Conservation (phyloP, 2,888 invertebrate genomes). For the Drosophila gaucha region DNA sequence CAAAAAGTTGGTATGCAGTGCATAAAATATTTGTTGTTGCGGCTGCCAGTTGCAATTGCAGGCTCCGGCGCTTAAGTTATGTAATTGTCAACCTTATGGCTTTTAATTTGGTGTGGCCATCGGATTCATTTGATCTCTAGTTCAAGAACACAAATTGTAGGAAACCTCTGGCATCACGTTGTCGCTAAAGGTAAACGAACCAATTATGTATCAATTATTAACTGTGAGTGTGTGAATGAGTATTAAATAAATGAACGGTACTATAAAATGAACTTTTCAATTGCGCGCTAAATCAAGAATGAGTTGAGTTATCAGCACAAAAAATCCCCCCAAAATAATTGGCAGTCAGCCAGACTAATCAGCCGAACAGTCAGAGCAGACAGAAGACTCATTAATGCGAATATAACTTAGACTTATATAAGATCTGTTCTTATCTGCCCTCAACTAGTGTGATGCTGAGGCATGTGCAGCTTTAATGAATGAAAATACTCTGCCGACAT, state of each 20-base stretch:
- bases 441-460: neutral
- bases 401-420: neutral
- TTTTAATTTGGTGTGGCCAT: conserved; percentile 24
- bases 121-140: conserved; percentile 62
- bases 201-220: conserved; percentile 43
- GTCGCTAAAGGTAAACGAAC: conserved; percentile 62
- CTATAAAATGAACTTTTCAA: conserved; percentile 10
- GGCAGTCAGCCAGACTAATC: conserved; percentile 10
- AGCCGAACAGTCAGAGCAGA: neutral
- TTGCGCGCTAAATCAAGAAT: conserved; percentile 16
- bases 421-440: conserved; percentile 1
- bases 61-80: conserved; percentile 39
- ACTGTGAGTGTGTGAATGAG: neutral
- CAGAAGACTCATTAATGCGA: neutral
- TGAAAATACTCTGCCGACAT: no score
- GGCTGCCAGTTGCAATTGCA: conserved; percentile 13
- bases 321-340: conserved; percentile 5
- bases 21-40: conserved; percentile 16
- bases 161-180: conserved; percentile 32
- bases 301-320: conserved; percentile 30
- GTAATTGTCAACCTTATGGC: conserved; percentile 45
- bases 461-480: neutral
- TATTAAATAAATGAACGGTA: conserved; percentile 25
- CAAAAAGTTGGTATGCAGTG: conserved; percentile 12
- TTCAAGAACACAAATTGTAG: conserved; percentile 55